A percentile compares a stretch with the other conserved stretches of the same genome.
Conservation (phyloP, 2,113 vertebrate species). For the Rhea pennata region DNA sequence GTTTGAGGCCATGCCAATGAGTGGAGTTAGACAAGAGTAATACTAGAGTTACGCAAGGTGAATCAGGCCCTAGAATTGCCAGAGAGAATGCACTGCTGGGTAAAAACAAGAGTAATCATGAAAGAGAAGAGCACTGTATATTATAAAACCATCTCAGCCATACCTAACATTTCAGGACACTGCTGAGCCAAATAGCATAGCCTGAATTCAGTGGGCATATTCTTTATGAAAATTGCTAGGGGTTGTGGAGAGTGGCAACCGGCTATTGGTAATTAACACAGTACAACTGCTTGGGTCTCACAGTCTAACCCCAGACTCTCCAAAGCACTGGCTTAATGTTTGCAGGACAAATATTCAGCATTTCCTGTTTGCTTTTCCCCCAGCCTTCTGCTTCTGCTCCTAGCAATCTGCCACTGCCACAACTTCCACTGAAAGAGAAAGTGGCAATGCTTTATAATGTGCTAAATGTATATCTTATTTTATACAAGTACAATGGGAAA, state of each 20-base stretch:
- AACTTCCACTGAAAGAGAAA: neutral
- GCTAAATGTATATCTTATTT: neutral
- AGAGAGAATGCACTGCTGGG: neutral
- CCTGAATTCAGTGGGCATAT: neutral
- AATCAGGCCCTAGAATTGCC: neutral
- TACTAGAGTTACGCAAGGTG: neutral
- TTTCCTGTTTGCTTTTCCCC: neutral
- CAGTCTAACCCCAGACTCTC: neutral
- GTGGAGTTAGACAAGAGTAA: neutral
- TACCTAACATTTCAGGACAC: neutral
- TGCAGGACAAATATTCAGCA: neutral
- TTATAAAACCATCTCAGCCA: neutral
- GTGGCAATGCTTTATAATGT: neutral
- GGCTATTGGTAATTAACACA: neutral
- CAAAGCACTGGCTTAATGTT: neutral
- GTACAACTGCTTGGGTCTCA: neutral
- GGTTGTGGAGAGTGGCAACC: neutral
- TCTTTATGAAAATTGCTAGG: neutral
- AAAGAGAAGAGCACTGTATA: neutral
- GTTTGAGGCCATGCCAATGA: neutral
- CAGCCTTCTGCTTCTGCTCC: neutral
- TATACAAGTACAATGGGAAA: neutral
- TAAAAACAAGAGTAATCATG: neutral
- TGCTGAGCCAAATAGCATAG: neutral
- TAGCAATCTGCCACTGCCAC: neutral